Conservation (phyloP, 2,797 vertebrate genomes). For the Falco biarmicus region DNA sequence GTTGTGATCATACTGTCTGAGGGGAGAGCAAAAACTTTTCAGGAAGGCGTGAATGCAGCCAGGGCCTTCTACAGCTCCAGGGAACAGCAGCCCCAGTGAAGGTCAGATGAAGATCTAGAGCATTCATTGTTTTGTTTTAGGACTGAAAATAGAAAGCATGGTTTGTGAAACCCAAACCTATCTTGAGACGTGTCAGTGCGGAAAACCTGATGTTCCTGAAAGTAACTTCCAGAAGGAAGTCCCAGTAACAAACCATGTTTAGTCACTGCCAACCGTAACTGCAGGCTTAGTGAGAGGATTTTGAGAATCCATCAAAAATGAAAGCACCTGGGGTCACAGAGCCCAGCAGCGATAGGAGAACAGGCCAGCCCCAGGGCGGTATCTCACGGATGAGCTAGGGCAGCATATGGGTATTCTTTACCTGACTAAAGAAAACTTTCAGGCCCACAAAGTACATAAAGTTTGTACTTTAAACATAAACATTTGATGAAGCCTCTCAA, state of each 20-base stretch:
- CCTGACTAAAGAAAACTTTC: not conserved
- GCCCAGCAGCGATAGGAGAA: no score
- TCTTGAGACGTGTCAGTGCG: rapidly evolving
- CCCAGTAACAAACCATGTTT: rapidly evolving
- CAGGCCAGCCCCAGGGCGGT: rapidly evolving
- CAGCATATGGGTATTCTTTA: not conserved
- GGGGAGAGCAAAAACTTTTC: not conserved
- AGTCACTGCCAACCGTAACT: rapidly evolving
- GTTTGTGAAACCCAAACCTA: no score
- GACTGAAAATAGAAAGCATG: no score
- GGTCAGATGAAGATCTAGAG: not conserved
- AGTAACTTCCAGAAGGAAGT: not conserved
- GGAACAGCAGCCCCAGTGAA: not conserved
- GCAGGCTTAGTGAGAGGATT: not conserved
- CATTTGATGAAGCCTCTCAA: not conserved
- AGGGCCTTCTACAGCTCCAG: not conserved
- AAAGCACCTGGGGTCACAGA: rapidly evolving
- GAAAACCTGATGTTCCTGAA: not conserved
- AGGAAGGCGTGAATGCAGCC: not conserved
- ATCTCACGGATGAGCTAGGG: rapidly evolving
- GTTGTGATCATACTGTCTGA: not conserved
- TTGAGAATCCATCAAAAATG: not conserved
- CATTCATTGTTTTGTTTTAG: not conserved
- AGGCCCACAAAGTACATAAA: not conserved
- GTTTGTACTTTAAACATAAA: no score